Evolutionary conservation across 2,797 vertebrate genomes (phyloP).

Genomic region (Pyrrhura leucotis): DNA sequence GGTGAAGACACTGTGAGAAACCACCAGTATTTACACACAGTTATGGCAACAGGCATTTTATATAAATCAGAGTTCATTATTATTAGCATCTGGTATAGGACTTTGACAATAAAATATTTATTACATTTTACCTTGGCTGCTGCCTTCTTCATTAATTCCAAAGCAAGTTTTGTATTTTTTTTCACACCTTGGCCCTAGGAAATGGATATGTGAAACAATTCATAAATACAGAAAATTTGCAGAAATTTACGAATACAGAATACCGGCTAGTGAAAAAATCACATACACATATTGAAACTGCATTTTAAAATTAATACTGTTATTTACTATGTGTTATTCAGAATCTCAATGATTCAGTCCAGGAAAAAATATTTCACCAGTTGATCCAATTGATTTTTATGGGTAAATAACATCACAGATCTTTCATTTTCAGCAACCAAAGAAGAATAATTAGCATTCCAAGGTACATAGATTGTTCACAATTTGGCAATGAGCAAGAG

Average conservation of each 20-base stretch:
- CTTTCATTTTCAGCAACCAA: neutral
- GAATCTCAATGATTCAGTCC: neutral
- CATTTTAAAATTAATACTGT: neutral
- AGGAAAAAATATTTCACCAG: neutral
- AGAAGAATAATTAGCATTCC: neutral
- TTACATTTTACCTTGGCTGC: slow-evolving; percentile 85
- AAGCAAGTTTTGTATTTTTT: slow-evolving; percentile 85
- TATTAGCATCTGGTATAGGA: neutral
- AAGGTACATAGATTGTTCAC: neutral
- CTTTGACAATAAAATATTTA: neutral
- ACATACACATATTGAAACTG: neutral
- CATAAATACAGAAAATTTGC: neutral
- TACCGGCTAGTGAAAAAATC: neutral
- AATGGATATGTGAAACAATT: neutral
- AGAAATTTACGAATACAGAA: neutral
- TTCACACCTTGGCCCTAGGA: slow-evolving; percentile 89
- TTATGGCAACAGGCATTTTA: neutral
- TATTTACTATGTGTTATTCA: neutral
- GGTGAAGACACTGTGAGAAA: neutral
- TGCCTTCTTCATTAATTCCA: slow-evolving; percentile 89
- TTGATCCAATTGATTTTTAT: neutral
- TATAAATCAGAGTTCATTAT: neutral
- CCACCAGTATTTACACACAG: neutral
- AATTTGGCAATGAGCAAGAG: neutral
- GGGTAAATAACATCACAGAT: neutral